A percentile compares a stretch with the other conserved stretches of the same genome.
Evolutionary conservation across 2,113 vertebrate species (phyloP).

Genomic region (Bothrops jararaca): DNA sequence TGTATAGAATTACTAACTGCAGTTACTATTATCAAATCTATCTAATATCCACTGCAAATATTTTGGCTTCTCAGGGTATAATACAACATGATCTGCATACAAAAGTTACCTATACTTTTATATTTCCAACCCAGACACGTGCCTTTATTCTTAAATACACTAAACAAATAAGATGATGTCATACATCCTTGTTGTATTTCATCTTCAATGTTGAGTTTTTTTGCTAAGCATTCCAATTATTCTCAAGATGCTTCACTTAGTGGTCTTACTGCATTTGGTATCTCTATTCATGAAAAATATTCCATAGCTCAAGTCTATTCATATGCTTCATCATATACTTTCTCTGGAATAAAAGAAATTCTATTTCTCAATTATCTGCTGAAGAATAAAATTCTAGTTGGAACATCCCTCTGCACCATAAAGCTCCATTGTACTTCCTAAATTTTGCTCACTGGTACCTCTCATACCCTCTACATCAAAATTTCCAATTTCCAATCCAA

Average conservation of each 20-base stretch:
- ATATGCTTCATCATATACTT: background rate
- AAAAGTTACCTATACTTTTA: background rate
- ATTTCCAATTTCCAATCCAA: background rate
- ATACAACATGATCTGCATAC: background rate
- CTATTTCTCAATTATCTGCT: background rate
- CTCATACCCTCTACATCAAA: background rate
- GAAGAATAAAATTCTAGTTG: background rate
- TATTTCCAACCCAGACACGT: background rate
- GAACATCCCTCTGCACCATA: background rate
- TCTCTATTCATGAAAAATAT: background rate
- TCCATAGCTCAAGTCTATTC: background rate
- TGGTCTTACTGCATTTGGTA: background rate
- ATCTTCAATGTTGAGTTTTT: background rate
- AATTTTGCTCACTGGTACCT: background rate
- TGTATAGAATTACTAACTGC: conserved; percentile 16
- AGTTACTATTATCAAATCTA: background rate
- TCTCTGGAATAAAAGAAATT: background rate
- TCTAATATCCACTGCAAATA: background rate
- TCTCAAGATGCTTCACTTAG: background rate
- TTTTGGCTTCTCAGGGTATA: background rate
- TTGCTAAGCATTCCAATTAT: background rate
- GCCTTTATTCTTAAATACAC: background rate
- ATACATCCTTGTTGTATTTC: background rate
- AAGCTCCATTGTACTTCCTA: background rate
- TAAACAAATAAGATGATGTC: background rate